Evolutionary conservation across 2,888 invertebrate genomes (phyloP), one percentile per base, ranked within the genome.

Genomic region (Dryadula phaetusa): DNA sequence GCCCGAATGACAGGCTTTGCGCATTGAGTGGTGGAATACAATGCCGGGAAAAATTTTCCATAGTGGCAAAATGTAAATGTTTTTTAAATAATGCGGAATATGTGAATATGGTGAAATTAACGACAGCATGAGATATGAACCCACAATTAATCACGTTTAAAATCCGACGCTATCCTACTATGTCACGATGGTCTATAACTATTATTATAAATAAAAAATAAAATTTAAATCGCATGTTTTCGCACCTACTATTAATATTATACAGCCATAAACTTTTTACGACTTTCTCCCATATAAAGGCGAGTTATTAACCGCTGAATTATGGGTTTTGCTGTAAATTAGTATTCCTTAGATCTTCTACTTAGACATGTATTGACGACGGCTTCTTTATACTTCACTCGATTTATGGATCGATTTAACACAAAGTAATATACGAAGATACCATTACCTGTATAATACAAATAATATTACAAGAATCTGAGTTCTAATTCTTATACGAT

Each of bases 191-290:
- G 37, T 37, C 3, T 12, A 37, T 12, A 37, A 12, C 1, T 6
- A 12, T 32, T 32, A 3, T 3, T 16, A n/a, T 3, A 49, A 16
- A 28, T 16, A 28, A 65, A 70, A 67, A 67, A 16, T 40, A 53
- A 34, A 18, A 25, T 52, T 63, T 65, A 60, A 62, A 68, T 60
- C 53, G 46, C 54, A 70, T 70, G 67, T 64, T 53, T 67, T 70
- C 52, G 67, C 70, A 70, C 62, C 67, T 56, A 62, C 67, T 62
- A 70, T 68, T 63, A 60, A 70, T 52, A 52, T 52, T 52, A 28
- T 60, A 52, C 52, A 52, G 52, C 52, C 25, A 60, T 70, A 66
- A 70, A 70, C 53, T 65, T 64, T 68, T 70, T 65, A 70, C 67
- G 67, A 56, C 58, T 65, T 66, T 62, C 53, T 70, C 62, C 63